Conservation (phyloP, 2,113 vertebrate genomes). For the Phyllopteryx taeniolatus region DNA sequence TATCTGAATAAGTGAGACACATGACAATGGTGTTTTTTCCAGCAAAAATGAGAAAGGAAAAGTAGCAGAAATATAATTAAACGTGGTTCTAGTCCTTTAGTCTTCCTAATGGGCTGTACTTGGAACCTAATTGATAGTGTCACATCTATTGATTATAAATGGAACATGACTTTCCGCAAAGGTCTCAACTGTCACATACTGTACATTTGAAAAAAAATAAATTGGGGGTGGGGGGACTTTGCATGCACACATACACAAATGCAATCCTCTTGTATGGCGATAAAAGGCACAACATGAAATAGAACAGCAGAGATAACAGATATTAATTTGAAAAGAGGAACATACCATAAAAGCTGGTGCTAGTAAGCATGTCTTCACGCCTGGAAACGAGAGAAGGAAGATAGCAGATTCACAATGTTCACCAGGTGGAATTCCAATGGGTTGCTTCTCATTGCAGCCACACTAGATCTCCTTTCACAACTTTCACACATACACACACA, state of each 20-base stretch:
- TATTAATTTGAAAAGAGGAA: constrained; percentile 82
- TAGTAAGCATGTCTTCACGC: constrained; percentile 99
- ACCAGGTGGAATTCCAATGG: constrained; percentile 99
- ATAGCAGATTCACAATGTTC: constrained; percentile 75
- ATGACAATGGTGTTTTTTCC: constrained; percentile 12
- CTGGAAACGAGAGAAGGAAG: constrained; percentile 75
- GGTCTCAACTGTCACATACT: constrained; percentile 7
- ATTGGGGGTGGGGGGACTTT: constrained; percentile 23
- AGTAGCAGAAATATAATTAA: constrained; percentile 33
- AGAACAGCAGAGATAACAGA: constrained; percentile 16
- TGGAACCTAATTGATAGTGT: constrained; percentile 25
- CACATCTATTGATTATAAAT: constrained; percentile 28
- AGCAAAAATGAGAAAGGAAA: constrained; percentile 31
- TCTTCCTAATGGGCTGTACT: constrained; percentile 12
- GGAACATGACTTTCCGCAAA: constrained; percentile 11
- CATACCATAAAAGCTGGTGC: constrained; percentile 99
- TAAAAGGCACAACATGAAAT: constrained; percentile 17
- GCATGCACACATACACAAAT: constrained; percentile 43
- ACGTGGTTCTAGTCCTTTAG: constrained; percentile 17
- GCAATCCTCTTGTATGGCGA: background rate
- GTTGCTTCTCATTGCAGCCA: constrained; percentile 95
- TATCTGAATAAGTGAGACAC: background rate
- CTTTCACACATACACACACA: constrained; percentile 65
- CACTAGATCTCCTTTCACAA: constrained; percentile 93
- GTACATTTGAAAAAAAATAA: background rate